Base-by-base conservation (phyloP, 2,888 invertebrate species). In the Nasonovia ribisnigri region DNA sequence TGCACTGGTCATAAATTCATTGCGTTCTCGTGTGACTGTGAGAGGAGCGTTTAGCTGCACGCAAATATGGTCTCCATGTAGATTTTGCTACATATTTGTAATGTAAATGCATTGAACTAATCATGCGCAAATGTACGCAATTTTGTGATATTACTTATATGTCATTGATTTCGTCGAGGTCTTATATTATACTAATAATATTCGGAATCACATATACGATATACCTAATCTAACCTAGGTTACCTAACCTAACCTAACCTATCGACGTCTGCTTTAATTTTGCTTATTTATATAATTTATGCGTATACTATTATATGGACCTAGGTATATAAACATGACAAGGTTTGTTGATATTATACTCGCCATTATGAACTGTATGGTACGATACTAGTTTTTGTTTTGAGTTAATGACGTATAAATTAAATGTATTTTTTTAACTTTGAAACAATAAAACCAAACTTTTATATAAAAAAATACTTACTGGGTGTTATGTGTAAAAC, bases 51-150 rank as follows among this genome's bases (percentile, higher is more conserved):
- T 26, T 60, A 60, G 46, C 20, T 60, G 60, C 36, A 48, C 48
- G 20, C 60, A 48, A n/a, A 51, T 60, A 51, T 48, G 20, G 29
- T 11, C 6, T n/a, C 13, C 11, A 16, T 57, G 0, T 2, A 26
- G 46, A 48, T 67, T 90, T 84, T n/a, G 43, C 51, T 84, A 46
- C 54, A 84, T n/a, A n/a, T 84, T 91, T 43, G 8, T 57, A 84
- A 84, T 48, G 24, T 48, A n/a, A 77, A 77, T 24, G 1, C 8
- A 48, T 54, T 10, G 24, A 57, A 91, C 51, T 43, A 29, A 13
- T 54, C 20, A 20, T 54, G 11, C 13, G 11, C 13, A 84, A 51
- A 84, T 36, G 84, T 51, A 20, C 54, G 36, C 54, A 46, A 13
- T 60, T 36, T 13, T 48, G 10, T 26, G n/a, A 88, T 88, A 57